Conservation (phyloP, 2,113 vertebrate species). For the Serinus canaria region DNA sequence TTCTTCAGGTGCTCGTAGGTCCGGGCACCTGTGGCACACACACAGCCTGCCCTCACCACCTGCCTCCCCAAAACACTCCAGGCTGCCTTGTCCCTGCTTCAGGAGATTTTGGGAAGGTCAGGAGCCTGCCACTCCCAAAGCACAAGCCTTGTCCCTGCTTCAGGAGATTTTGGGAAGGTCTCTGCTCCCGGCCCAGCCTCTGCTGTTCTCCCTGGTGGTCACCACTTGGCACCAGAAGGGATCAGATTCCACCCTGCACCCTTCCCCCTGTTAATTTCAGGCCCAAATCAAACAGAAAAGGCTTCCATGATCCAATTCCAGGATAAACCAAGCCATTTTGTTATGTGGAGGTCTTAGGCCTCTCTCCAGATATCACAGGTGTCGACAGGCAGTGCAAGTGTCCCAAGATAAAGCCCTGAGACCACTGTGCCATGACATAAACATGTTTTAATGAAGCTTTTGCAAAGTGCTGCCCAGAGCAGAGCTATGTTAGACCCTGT, state of each 20-base stretch:
- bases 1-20: constrained; percentile 91
- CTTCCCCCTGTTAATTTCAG: background rate
- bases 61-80: background rate
- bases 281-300: background rate
- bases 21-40: constrained; percentile 80
- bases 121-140: too few relatives aligned
- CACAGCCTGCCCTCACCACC: background rate
- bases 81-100: background rate
- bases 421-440: background rate
- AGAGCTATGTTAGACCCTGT: background rate
- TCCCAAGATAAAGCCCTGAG: background rate
- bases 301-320: background rate
- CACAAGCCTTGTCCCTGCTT: background rate
- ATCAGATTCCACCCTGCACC: background rate
- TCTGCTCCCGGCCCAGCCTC: background rate
- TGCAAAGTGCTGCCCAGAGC: background rate
- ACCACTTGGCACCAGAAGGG: background rate
- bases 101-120: background rate
- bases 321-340: background rate
- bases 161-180: background rate
- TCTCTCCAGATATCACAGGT: background rate
- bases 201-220: background rate
- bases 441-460: background rate
- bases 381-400: background rate
- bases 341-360: background rate